A percentile compares a stretch with the other conserved stretches of the same genome.
Evolutionary conservation across 1,140 invertebrate species (phyloP).

Genomic region (Anadara kagoshimensis): DNA sequence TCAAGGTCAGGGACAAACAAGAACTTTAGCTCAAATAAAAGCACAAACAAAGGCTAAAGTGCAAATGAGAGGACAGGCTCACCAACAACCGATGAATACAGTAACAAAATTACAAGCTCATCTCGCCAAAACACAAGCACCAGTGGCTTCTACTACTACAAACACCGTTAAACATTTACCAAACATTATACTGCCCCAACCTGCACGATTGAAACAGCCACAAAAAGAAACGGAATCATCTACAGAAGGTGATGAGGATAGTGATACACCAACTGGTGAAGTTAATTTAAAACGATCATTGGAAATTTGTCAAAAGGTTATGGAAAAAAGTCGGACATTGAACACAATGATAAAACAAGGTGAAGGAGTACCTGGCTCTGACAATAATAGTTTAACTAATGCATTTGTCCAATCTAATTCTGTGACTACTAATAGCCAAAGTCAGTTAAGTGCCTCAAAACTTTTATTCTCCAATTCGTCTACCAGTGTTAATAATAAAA

Average conservation of each 20-base stretch:
- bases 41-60: conserved; percentile 65
- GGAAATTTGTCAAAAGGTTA: conserved; percentile 96
- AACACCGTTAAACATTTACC: conserved; percentile 47
- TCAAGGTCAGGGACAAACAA: conserved; percentile 54
- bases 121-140: background rate
- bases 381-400: background rate
- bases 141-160: conserved; percentile 13
- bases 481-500: conserved; percentile 15
- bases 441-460: conserved; percentile 55
- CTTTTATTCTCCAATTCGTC: conserved; percentile 50
- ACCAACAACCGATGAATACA: too few species aligned
- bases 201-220: conserved; percentile 5
- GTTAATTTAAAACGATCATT: conserved; percentile 79
- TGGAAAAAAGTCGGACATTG: conserved; percentile 77
- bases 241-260: background rate
- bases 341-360: background rate
- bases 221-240: conserved; percentile 11
- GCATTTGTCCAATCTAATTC: too few species aligned
- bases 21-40: conserved; percentile 70
- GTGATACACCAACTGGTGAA: conserved; percentile 26
- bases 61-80: conserved; percentile 32
- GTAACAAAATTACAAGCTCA: too few species aligned
- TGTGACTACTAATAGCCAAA: conserved; percentile 11
- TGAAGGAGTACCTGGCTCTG: conserved; percentile 13
- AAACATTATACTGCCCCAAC: conserved; percentile 36